Evolutionary conservation across 2,797 vertebrate species (phyloP), one percentile per base, ranked within the genome.

Genomic region (Hipposideros larvatus): DNA sequence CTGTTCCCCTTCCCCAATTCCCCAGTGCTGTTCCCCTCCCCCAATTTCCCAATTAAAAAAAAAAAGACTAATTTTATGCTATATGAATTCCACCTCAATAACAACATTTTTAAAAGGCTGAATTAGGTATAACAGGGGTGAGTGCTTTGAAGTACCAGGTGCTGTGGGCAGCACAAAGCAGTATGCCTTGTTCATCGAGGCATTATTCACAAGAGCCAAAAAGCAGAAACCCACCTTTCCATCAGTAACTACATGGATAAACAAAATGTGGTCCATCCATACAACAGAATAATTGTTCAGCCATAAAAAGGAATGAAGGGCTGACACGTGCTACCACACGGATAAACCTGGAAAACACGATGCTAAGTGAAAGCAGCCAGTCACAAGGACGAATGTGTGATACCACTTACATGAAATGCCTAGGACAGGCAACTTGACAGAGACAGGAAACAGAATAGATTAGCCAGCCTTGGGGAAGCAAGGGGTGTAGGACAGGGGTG

Each of bases 151-250:
- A 41, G 37, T 11, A 31, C 28, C 21, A 22, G 26, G 74, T 4
- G 10, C 73, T 18, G 0, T 8, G 13, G 8, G 34, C 16, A 61
- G 70, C 1, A 1, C 0, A 0, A 34, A 48, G 48, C 57, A 43
- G 19, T 1, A 46, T 2, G 2, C 18, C 10, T 46, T 37, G 55
- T 7, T 73, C 22, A 9, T 10, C 2, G 6, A 16, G 73, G 22
- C 53, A 6, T 7, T 43, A 22, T 18, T 55, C 80, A 43, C 24
- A n/a, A 31, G 0, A 86, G 46, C 46, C 48, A 10, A 4, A 59
- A 65, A 14, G 16, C 2, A 37, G 82, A 63, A 55, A 74, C 43
- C 43, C 6, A 43, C 43, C 6, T 6, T 9, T 43, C 43, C 43
- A 43, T 43, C 43, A 43, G 43, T 0, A 11, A 31, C 6, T 19